Conservation (phyloP, 1,140 invertebrate genomes). For the Drosophila cardini region DNA sequence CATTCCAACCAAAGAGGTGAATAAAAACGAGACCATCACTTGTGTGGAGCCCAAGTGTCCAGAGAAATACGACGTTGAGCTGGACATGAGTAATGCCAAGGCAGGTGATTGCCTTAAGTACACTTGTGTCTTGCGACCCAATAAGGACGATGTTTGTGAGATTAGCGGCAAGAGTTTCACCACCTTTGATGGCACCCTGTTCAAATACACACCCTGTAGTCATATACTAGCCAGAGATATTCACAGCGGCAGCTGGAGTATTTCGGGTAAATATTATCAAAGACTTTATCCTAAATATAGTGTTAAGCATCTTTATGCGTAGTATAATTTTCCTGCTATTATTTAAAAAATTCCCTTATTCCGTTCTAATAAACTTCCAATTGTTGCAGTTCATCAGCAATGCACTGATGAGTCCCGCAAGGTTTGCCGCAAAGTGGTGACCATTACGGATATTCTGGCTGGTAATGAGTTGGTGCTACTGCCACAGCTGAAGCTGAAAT, state of each 20-base stretch:
- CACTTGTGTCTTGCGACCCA: slow-evolving; percentile 87
- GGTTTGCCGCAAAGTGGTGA: slow-evolving; percentile 87
- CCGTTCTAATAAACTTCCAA: background rate
- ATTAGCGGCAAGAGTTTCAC: slow-evolving; percentile 90
- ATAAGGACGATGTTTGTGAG: slow-evolving; percentile 88
- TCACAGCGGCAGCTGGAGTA: slow-evolving; percentile 87
- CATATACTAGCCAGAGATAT: slow-evolving; percentile 91
- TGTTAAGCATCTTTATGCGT: no score
- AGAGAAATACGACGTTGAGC: slow-evolving; percentile 85
- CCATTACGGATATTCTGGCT: slow-evolving; percentile 70
- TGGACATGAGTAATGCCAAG: slow-evolving; percentile 79
- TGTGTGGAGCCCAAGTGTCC: slow-evolving; percentile 87
- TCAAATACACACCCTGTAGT: slow-evolving; percentile 92
- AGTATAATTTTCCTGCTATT: no score
- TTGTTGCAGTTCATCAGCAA: slow-evolving; percentile 65
- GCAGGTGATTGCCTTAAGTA: slow-evolving; percentile 85
- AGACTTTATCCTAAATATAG: no score
- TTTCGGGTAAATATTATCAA: slow-evolving; percentile 86
- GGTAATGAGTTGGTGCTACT: slow-evolving; percentile 70
- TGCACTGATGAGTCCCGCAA: slow-evolving; percentile 84
- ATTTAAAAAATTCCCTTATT: background rate
- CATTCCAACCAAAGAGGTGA: slow-evolving; percentile 61
- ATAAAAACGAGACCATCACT: slow-evolving; percentile 69
- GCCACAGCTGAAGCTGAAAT: slow-evolving; percentile 88
- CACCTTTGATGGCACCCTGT: slow-evolving; percentile 91